These are phyloP conservation scores for Urosaurus nigricauda DNA, from an alignment of 2,797 vertebrate genomes.

Conservation along the genomic window DNA sequence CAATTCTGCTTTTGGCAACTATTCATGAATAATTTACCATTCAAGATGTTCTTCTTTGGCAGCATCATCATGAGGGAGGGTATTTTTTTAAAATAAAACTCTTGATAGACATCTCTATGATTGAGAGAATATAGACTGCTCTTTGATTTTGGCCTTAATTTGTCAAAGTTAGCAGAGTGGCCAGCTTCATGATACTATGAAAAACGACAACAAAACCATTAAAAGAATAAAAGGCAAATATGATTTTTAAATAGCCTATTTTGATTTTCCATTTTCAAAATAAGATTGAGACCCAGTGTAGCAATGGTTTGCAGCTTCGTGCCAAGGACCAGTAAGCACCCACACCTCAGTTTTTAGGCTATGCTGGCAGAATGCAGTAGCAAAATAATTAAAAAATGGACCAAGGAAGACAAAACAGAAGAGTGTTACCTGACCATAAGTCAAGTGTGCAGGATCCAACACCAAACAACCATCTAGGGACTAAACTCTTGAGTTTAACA, in stretches of 20 bases:
- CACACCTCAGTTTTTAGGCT: too few species aligned
- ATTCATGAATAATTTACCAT: slow-evolving; percentile 13
- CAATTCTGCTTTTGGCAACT: slow-evolving; percentile 20
- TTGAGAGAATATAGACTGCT: neutral
- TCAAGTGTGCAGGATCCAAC: too few species aligned
- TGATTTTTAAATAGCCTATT: neutral
- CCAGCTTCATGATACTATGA: neutral
- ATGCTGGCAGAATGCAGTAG: too few species aligned
- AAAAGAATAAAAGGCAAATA: neutral
- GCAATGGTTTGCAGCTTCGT: too few species aligned
- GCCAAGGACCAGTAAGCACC: too few species aligned
- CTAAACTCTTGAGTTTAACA: too few species aligned
- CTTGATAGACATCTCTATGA: neutral
- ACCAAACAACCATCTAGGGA: too few species aligned
- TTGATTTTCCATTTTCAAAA: too few species aligned
- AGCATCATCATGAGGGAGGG: neutral
- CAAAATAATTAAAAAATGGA: too few species aligned
- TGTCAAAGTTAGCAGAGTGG: neutral
- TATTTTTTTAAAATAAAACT: neutral
- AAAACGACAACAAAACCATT: neutral
- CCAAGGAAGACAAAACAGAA: too few species aligned
- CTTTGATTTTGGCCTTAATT: slow-evolving; percentile 1
- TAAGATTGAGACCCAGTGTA: too few species aligned
- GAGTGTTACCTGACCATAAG: too few species aligned
- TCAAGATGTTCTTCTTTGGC: neutral